These are phyloP conservation scores for Drosophila mayri DNA, from an alignment of 1,140 invertebrate species.

Conservation along the genomic window DNA sequence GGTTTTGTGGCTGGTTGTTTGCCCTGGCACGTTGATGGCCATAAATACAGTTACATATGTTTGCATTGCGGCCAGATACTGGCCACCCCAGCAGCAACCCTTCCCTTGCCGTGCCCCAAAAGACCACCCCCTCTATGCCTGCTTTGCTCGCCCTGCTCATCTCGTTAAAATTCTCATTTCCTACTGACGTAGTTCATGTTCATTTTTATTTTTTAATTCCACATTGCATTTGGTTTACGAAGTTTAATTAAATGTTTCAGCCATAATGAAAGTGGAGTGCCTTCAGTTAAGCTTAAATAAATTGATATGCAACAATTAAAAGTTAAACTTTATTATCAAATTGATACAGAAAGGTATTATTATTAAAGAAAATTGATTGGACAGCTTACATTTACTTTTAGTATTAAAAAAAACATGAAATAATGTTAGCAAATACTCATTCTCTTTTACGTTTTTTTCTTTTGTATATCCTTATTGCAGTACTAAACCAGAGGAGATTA, in stretches of 20 bases:
- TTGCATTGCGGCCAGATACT: constrained; percentile 46
- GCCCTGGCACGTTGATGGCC: constrained; percentile 66
- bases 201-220: constrained; percentile 44
- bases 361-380: neutral
- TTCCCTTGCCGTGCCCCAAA: neutral
- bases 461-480: constrained; percentile 20
- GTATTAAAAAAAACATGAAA: neutral
- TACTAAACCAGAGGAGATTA: constrained; percentile 30
- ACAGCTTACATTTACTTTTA: neutral
- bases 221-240: constrained; percentile 38
- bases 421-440: neutral
- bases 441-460: neutral
- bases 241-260: constrained; percentile 54
- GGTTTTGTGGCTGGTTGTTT: constrained; percentile 62
- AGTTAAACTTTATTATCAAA: neutral
- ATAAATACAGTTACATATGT: constrained; percentile 76
- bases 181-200: constrained; percentile 36
- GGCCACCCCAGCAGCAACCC: neutral
- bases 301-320: neutral
- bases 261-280: constrained; percentile 2
- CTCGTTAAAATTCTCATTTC: constrained; percentile 76
- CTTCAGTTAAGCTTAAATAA: constrained; percentile 13
- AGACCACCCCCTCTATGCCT: neutral
- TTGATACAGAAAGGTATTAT: neutral
- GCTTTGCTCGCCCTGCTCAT: constrained; percentile 8